phyloP scores from a whole-genome alignment of 2,797 vertebrate species.

The Leontocebus nigricollis region DNA sequence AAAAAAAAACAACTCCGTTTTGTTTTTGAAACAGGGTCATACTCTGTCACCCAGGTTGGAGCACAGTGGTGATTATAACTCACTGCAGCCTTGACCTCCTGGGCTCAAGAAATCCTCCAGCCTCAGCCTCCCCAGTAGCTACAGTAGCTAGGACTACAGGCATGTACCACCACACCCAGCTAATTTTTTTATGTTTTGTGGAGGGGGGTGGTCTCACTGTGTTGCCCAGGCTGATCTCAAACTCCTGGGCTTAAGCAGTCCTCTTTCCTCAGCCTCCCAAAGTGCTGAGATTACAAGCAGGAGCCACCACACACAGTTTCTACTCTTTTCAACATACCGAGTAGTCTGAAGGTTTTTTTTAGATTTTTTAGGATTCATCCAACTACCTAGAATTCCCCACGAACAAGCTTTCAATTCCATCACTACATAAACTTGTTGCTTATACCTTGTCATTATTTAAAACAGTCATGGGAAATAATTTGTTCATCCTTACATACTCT shows the following conservation, averaged over 20 bases:
- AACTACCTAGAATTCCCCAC: not conserved
- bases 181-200: not conserved
- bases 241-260: not conserved
- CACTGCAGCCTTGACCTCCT: not conserved
- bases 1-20: no score
- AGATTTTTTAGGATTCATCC: not conserved
- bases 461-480: not conserved
- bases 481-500: not conserved
- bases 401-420: not conserved
- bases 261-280: not conserved
- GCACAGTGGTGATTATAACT: not conserved
- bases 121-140: not conserved
- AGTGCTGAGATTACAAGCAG: not conserved
- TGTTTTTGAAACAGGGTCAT: not conserved
- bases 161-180: not conserved
- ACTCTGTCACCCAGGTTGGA: not conserved
- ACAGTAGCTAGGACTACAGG: not conserved
- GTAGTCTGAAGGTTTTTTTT: not conserved
- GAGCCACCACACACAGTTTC: not conserved
- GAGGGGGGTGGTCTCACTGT: not conserved
- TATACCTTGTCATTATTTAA: conserved; percentile 6
- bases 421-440: not conserved
- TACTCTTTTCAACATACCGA: not conserved
- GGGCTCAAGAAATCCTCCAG: not conserved
- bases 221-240: not conserved